Percentiles rank a stretch among this genome's conserved stretches.
phyloP scores from a whole-genome alignment of 1,140 invertebrate genomes.

The Drosophila seguyi region DNA sequence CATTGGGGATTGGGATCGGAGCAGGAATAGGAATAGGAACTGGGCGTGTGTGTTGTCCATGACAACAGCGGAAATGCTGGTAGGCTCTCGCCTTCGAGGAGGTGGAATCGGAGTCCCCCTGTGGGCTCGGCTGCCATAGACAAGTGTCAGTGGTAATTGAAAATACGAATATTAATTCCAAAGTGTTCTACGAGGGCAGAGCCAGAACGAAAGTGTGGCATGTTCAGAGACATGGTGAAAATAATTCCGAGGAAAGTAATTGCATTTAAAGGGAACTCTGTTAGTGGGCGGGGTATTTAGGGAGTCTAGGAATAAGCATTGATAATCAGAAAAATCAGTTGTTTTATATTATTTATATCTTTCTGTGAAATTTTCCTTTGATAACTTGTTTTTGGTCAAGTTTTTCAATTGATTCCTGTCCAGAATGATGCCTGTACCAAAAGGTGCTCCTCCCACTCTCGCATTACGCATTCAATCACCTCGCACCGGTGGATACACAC shows the following conservation, averaged over 20 bases:
- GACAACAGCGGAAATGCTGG: slow-evolving; percentile 56
- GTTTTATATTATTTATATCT: too few relatives aligned
- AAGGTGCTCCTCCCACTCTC: slow-evolving; percentile 1
- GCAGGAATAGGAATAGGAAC: slow-evolving; percentile 2
- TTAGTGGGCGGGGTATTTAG: neutral
- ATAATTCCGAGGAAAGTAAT: slow-evolving; percentile 74
- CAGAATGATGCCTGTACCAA: neutral
- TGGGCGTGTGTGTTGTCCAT: slow-evolving; percentile 57
- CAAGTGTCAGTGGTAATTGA: slow-evolving; percentile 82
- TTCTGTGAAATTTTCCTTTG: too few relatives aligned
- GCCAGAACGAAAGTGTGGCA: slow-evolving; percentile 43
- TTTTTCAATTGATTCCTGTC: neutral
- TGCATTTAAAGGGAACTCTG: slow-evolving; percentile 41
- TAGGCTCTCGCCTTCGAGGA: slow-evolving; percentile 53
- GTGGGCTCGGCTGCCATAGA: slow-evolving; percentile 70
- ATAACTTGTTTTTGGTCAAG: neutral
- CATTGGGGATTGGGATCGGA: slow-evolving; percentile 24
- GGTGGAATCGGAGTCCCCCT: slow-evolving; percentile 12
- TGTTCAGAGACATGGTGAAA: slow-evolving; percentile 58
- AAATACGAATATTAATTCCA: slow-evolving; percentile 81
- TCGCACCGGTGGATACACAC: slow-evolving; percentile 35
- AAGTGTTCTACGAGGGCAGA: slow-evolving; percentile 39
- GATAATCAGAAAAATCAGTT: too few relatives aligned
- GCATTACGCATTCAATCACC: slow-evolving; percentile 33
- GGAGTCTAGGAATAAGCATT: neutral